Evolutionary conservation across 2,888 invertebrate species (phyloP).

Genomic region (Gisinianus flammeolus): DNA sequence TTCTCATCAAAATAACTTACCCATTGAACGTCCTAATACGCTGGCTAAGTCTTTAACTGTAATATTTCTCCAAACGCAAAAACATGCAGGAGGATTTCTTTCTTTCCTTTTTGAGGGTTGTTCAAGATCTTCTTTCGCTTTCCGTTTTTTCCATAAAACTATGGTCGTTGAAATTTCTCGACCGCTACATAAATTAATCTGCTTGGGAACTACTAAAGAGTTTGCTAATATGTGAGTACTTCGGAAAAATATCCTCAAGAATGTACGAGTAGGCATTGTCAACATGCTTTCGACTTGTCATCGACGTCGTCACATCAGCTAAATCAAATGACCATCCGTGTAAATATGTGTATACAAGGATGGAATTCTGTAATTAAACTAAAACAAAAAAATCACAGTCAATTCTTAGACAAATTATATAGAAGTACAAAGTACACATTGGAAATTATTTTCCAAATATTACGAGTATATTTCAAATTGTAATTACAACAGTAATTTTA

Average conservation of each 20-base stretch:
- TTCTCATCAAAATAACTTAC: conserved; percentile 62
- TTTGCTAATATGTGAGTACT: neutral
- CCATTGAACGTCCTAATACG: conserved; percentile 69
- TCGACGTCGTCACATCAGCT: no score
- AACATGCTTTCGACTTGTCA: neutral
- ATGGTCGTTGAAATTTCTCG: neutral
- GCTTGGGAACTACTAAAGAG: neutral
- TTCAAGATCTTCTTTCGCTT: neutral
- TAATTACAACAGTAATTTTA: no score
- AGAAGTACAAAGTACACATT: no score
- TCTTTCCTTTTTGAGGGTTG: neutral
- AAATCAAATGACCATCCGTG: no score
- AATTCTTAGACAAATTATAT: no score
- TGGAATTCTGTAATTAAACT: no score
- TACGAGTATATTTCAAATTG: no score
- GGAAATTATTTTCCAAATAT: no score
- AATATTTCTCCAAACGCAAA: conserved; percentile 81
- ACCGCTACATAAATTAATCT: neutral
- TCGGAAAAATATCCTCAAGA: neutral
- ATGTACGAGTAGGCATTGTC: neutral
- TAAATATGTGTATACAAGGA: no score
- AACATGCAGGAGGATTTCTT: conserved; percentile 60
- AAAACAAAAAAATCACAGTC: no score
- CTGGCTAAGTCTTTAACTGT: conserved; percentile 76
- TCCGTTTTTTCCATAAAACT: conserved; percentile 8